Percentiles rank a stretch among this genome's conserved stretches.
phyloP scores from a whole-genome alignment of 2,113 vertebrate genomes.

The Sorex fumeus region DNA sequence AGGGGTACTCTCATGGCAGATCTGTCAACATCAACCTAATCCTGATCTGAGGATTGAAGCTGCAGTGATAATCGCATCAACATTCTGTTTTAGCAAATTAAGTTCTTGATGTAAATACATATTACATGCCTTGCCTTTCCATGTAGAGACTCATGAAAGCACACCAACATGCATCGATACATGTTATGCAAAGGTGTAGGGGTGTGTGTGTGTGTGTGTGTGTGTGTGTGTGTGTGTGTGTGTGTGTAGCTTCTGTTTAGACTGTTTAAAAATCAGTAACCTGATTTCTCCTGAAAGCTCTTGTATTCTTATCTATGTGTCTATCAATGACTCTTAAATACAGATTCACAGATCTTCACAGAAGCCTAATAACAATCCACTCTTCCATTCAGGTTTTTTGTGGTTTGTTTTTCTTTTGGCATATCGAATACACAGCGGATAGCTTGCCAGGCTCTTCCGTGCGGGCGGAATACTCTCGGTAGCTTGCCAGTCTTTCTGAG shows the following conservation, averaged over 20 bases:
- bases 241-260: neutral
- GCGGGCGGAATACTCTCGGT: too few species aligned
- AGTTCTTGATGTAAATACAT: neutral
- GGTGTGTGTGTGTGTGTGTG: neutral
- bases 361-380: neutral
- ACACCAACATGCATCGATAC: neutral
- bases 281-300: neutral
- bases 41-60: neutral
- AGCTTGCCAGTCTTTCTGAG: too few species aligned
- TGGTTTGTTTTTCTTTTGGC: too few species aligned
- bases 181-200: neutral
- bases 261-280: neutral
- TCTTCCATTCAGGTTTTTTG: neutral
- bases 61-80: neutral
- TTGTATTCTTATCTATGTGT: neutral
- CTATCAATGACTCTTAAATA: neutral
- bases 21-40: neutral
- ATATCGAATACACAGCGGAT: too few species aligned
- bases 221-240: neutral
- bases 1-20: neutral
- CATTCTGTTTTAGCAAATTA: neutral
- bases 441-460: too few species aligned
- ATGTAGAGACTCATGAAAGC: neutral
- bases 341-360: neutral
- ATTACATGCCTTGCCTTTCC: conserved; percentile 10